These are phyloP conservation scores for Drosophila basisetae DNA, from an alignment of 2,888 invertebrate genomes.

Conservation along the genomic window DNA sequence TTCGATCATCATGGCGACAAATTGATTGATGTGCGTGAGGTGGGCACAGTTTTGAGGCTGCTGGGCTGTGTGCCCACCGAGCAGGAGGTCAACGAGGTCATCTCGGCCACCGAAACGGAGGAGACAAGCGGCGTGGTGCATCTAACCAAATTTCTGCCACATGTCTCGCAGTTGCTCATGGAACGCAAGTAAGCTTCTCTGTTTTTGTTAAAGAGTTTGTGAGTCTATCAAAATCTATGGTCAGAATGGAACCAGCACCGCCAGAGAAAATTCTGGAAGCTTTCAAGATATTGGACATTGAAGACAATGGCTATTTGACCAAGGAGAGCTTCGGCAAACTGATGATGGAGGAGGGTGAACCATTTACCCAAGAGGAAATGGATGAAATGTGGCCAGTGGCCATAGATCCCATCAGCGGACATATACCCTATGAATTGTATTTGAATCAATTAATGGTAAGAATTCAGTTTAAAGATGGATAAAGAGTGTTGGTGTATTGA, in stretches of 20 bases:
- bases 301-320: constrained; percentile 91
- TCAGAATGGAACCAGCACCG: constrained; percentile 92
- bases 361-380: constrained; percentile 94
- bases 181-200: constrained; percentile 90
- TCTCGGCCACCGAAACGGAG: constrained; percentile 93
- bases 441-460: constrained; percentile 93
- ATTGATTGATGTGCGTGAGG: constrained; percentile 95
- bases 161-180: constrained; percentile 91
- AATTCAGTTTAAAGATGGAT: rapidly evolving
- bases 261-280: constrained; percentile 94
- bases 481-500: too few species aligned
- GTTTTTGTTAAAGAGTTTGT: rapidly evolving
- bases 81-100: constrained; percentile 95
- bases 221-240: not conserved
- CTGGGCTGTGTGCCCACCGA: constrained; percentile 96
- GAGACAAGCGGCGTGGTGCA: constrained; percentile 91
- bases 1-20: constrained; percentile 96
- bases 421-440: constrained; percentile 94
- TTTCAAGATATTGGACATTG: constrained; percentile 92
- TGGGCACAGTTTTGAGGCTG: constrained; percentile 95
- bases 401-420: constrained; percentile 92
- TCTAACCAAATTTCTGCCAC: constrained; percentile 91
- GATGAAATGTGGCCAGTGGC: constrained; percentile 96
- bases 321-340: constrained; percentile 91
- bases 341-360: constrained; percentile 96